Evolutionary conservation across 30 jellyfish, hydroid and myxozoan species (phyloP).

Genomic region (Hydractinia symbiolongicarpus): DNA sequence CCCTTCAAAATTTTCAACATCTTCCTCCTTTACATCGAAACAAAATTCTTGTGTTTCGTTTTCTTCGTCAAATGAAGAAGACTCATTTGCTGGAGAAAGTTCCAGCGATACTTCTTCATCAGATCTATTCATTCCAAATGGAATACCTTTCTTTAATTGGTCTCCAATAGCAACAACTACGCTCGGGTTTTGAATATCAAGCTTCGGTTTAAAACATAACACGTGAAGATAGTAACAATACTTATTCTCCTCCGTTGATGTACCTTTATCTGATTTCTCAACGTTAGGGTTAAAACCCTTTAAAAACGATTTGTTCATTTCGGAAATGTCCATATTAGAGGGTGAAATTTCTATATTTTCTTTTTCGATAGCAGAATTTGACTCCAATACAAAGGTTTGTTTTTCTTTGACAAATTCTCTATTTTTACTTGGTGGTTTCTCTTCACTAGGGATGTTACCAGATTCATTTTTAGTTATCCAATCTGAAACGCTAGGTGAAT

Average conservation of each 20-base stretch:
- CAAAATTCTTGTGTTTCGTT: neutral
- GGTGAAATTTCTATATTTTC: neutral
- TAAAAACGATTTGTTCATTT: neutral
- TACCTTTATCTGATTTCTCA: neutral
- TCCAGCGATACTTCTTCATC: neutral
- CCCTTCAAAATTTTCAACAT: neutral
- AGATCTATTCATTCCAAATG: neutral
- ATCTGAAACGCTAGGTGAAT: neutral
- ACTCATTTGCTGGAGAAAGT: neutral
- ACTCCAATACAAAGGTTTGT: neutral
- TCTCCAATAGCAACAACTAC: neutral
- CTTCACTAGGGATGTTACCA: neutral
- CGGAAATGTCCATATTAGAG: neutral
- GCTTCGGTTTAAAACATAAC: neutral
- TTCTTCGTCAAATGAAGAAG: neutral
- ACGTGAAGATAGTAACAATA: neutral
- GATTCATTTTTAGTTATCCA: neutral
- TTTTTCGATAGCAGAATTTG: neutral
- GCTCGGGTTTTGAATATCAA: neutral
- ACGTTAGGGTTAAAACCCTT: neutral
- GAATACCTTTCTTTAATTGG: neutral
- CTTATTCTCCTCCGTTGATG: neutral
- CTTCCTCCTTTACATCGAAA: slow-evolving; percentile 5
- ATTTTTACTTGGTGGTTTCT: too few species aligned
- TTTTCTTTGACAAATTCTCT: neutral